These are phyloP conservation scores for Harpalus rubripes DNA, from an alignment of 2,888 invertebrate genomes.

Conservation along the genomic window DNA sequence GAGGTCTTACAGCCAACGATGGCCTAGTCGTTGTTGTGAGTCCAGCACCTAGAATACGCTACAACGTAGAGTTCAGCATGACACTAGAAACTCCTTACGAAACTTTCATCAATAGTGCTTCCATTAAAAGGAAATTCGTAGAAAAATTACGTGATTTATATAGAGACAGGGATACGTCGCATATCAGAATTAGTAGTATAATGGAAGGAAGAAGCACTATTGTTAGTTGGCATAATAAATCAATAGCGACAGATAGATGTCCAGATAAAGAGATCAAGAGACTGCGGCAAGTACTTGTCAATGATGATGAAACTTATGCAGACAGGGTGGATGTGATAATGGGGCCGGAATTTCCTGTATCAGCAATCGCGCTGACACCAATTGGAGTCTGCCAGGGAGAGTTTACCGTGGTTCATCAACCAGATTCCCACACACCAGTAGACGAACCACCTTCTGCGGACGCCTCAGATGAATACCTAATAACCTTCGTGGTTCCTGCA, in stretches of 20 bases:
- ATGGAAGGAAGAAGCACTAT: constrained; percentile 81
- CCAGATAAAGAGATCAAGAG: constrained; percentile 88
- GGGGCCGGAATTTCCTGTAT: constrained; percentile 86
- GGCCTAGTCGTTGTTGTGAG: constrained; percentile 88
- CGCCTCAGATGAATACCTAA: constrained; percentile 83
- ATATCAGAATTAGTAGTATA: constrained; percentile 87
- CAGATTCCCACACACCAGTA: constrained; percentile 70
- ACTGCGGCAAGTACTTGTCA: constrained; percentile 85
- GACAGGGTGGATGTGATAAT: constrained; percentile 84
- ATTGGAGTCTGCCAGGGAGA: constrained; percentile 80
- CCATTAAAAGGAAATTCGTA: constrained; percentile 88
- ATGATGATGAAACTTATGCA: constrained; percentile 81
- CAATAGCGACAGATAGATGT: constrained; percentile 86
- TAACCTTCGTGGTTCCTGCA: constrained; percentile 93
- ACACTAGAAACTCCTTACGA: constrained; percentile 86
- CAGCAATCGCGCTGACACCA: constrained; percentile 82
- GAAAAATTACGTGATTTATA: constrained; percentile 89
- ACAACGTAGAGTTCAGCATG: constrained; percentile 90
- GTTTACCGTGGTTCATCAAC: constrained; percentile 73
- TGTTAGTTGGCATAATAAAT: constrained; percentile 90
- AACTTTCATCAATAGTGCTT: constrained; percentile 84
- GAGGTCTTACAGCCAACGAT: constrained; percentile 88
- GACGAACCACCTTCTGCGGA: constrained; percentile 75
- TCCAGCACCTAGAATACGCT: constrained; percentile 82
- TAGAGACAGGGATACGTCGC: constrained; percentile 85